Evolutionary conservation across 2,113 vertebrate species (phyloP).

Genomic region (Raja brachyura): DNA sequence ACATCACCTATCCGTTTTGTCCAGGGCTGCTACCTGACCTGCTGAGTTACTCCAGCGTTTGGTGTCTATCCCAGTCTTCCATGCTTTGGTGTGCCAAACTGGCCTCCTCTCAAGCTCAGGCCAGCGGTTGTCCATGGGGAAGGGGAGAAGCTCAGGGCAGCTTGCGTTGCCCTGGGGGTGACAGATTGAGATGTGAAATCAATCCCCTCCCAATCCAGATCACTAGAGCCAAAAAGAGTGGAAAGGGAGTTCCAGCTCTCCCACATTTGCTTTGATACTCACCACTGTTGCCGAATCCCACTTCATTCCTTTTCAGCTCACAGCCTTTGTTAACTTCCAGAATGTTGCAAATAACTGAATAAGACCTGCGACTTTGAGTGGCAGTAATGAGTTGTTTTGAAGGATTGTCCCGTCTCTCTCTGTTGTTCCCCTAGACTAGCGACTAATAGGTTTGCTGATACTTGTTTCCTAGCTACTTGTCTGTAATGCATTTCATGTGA

Average conservation of each 20-base stretch:
- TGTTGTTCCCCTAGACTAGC: background rate
- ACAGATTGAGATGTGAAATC: background rate
- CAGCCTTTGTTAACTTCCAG: background rate
- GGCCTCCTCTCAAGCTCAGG: background rate
- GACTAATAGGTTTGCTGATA: constrained; percentile 3
- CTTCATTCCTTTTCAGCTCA: background rate
- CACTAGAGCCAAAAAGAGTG: background rate
- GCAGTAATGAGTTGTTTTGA: background rate
- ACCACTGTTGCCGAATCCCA: background rate
- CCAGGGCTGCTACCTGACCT: too few species aligned
- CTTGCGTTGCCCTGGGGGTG: too few species aligned
- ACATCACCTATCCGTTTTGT: too few species aligned
- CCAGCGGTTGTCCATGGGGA: background rate
- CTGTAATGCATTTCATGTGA: background rate
- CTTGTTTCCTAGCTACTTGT: background rate
- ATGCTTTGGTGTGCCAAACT: background rate
- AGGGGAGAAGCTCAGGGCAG: background rate
- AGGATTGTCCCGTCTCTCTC: background rate
- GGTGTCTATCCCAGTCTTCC: too few species aligned
- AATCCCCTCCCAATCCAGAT: background rate
- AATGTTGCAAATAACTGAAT: background rate
- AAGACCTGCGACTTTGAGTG: background rate
- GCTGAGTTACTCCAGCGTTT: too few species aligned
- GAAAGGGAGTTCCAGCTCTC: background rate
- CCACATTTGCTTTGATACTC: background rate